Conservation (phyloP, 92 coral and sea anemone species). For the Umimayanthus kanabou region DNA sequence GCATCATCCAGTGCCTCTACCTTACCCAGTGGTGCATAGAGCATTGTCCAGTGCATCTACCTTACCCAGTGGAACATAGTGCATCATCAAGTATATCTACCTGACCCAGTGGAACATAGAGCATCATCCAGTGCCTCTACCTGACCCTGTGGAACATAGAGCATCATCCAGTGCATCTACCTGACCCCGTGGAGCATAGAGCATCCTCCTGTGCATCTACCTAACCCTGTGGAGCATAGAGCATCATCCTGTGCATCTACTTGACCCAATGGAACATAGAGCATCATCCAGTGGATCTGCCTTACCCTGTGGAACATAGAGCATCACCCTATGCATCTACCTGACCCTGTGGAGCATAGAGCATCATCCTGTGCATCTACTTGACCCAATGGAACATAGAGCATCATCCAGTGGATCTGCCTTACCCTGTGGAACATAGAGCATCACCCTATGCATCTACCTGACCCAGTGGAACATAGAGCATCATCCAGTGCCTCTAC, state of each 20-base stretch:
- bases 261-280: background rate
- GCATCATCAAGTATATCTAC: too few species aligned
- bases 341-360: background rate
- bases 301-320: background rate
- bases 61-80: background rate
- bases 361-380: background rate
- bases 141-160: background rate
- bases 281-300: background rate
- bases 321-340: background rate
- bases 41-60: background rate
- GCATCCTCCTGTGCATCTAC: too few species aligned
- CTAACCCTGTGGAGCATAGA: background rate
- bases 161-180: too few species aligned
- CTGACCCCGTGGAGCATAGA: too few species aligned
- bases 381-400: background rate
- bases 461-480: background rate
- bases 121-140: background rate
- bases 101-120: background rate
- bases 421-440: too few species aligned
- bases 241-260: background rate
- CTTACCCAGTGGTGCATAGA: background rate
- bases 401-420: too few species aligned
- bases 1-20: background rate
- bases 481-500: background rate
- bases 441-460: too few species aligned